These are phyloP conservation scores for Acleris emargana DNA, from an alignment of 2,888 invertebrate genomes.

Conservation along the genomic window DNA sequence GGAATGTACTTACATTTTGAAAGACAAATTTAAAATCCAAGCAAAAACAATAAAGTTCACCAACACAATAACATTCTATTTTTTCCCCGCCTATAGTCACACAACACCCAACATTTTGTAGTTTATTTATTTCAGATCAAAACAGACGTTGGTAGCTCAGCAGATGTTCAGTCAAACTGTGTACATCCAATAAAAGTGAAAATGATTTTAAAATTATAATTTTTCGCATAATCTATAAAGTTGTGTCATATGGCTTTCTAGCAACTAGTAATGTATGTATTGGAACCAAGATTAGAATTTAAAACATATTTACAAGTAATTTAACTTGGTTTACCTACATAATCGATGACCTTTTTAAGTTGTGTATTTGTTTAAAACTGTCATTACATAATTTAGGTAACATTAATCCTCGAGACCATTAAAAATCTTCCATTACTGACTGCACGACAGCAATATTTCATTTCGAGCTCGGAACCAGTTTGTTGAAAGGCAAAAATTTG, in stretches of 20 bases:
- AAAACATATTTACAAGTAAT: conserved; percentile 6
- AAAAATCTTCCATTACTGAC: no score
- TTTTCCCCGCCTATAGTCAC: conserved; percentile 11
- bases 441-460: no score
- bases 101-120: conserved; percentile 12
- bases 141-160: conserved; percentile 5
- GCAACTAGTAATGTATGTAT: conserved; percentile 16
- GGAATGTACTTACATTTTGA: conserved; percentile 29
- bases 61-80: not conserved
- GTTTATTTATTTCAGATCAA: not conserved
- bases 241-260: conserved; percentile 36
- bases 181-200: conserved; percentile 29
- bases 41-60: conserved; percentile 7
- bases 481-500: not conserved
- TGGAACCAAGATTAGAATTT: conserved; percentile 19
- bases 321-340: conserved; percentile 16
- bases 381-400: conserved; percentile 6
- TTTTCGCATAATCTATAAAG: conserved; percentile 31
- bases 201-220: conserved; percentile 33
- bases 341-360: conserved; percentile 6
- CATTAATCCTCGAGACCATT: not conserved
- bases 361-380: conserved; percentile 16
- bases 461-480: conserved; percentile 2
- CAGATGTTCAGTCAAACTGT: conserved; percentile 17
- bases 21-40: conserved; percentile 13